Base-by-base conservation (phyloP, 2,113 vertebrate species). In the Pelvicachromis taeniatus region DNA sequence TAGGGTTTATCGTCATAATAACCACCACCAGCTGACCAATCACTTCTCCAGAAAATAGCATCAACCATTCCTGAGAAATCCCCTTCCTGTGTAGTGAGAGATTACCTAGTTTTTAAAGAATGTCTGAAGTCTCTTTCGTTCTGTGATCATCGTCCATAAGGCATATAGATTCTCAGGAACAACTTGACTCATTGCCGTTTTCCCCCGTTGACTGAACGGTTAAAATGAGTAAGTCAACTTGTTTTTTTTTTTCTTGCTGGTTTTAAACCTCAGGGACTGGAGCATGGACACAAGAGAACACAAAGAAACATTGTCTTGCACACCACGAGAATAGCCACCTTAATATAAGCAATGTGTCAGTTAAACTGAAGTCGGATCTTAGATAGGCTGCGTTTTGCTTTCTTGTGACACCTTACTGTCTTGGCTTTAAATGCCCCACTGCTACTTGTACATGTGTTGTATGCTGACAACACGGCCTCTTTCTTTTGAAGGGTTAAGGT, bases 321-420 rank as follows among this genome's bases (percentile, higher is more conserved):
- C 65, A 11, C 21, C 21, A 4, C 10, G n/a, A 45, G 21, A 70
- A 70, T 48, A 70, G 21, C n/a, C 42, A 65, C n/a, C 63, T 70
- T 70, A 70, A 70, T 29, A 9, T 42, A 70, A 70, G 21, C 65
- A 70, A 48, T 11, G 38, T 70, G 21, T 70, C 38, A 70, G 13
- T 45, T 70, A 40, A 65, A 4, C 40, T 70, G 21, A 45, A 6
- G 65, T 70, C 65, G 26, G 63, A 70, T 16, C 38, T 70, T 45
- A 45, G 38, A 17, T 9, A 48, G 63, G 38, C 1, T 42, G 38
- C 0, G 1, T 42, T 42, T 42, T 42, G 45, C n/a, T 29, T 48
- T 70, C n/a, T 65, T 40, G 19, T 48, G 0, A 48, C 13, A 70
- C 21, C 31, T 42, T 70, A 2, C 14, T 17, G 45, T 48, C 1